Evolutionary conservation across 2,888 invertebrate genomes (phyloP).

Genomic region (Drymonia ruficornis): DNA sequence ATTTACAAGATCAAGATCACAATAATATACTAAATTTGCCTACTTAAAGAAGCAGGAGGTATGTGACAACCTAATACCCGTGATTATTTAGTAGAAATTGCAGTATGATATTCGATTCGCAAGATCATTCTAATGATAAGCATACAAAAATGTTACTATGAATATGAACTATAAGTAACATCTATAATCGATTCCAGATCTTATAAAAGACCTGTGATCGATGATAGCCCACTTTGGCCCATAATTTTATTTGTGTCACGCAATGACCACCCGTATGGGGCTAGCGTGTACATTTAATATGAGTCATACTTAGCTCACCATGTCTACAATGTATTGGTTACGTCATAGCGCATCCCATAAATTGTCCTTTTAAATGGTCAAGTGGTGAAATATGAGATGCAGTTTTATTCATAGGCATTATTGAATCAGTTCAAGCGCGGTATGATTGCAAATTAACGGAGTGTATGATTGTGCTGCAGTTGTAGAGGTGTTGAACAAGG

Average conservation of each 20-base stretch:
- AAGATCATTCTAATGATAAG: no score
- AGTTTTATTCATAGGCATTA: constrained; percentile 7
- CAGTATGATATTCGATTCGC: no score
- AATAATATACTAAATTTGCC: no score
- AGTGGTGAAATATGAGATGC: constrained; percentile 22
- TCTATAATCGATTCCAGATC: no score
- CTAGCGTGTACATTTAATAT: constrained; percentile 39
- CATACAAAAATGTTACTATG: no score
- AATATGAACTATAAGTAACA: no score
- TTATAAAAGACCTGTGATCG: no score
- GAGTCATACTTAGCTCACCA: constrained; percentile 40
- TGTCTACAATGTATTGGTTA: constrained; percentile 35
- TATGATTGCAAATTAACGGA: constrained; percentile 11
- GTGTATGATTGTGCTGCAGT: not conserved
- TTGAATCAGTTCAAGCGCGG: constrained; percentile 21
- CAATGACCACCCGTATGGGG: constrained; percentile 42
- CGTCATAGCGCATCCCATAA: constrained; percentile 39
- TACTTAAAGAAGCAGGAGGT: no score
- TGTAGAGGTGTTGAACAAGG: not conserved
- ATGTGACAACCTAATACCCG: no score
- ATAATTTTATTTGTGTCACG: constrained; percentile 38
- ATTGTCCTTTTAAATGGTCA: constrained; percentile 37
- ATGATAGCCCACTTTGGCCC: not conserved
- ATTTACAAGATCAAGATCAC: no score
- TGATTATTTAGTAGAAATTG: no score